These are phyloP conservation scores for Globia sparganii DNA, from an alignment of 2,888 invertebrate genomes.

Conservation along the genomic window DNA sequence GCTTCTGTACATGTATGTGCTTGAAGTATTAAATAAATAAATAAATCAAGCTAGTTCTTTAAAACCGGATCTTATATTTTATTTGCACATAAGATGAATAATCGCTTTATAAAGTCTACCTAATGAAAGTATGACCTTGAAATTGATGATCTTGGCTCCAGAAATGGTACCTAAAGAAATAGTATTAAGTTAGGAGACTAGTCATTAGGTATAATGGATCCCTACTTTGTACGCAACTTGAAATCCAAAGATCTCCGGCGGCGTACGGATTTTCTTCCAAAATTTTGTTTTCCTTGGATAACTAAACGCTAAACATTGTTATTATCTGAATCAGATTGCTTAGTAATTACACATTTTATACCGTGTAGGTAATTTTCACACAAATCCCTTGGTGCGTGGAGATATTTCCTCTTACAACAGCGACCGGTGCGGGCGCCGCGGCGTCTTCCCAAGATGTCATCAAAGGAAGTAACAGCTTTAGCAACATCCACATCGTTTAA, in stretches of 20 bases:
- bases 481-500: conserved; percentile 52
- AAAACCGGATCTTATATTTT: not conserved
- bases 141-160: not conserved
- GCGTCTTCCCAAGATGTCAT: conserved; percentile 60
- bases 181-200: not conserved
- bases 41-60: not conserved
- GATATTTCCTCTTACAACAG: conserved; percentile 58
- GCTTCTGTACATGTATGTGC: no score
- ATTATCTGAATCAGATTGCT: conserved; percentile 19
- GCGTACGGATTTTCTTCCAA: not conserved
- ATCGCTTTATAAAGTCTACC: not conserved
- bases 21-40: no score
- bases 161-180: not conserved
- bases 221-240: not conserved
- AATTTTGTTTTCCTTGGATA: no score
- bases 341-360: conserved; percentile 23
- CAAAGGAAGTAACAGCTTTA: conserved; percentile 59
- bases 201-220: not conserved
- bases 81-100: not conserved
- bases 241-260: not conserved
- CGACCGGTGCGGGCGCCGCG: not conserved
- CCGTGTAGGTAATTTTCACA: conserved; percentile 17
- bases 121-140: not conserved
- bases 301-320: not conserved
- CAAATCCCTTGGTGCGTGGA: conserved; percentile 39